phyloP scores from a whole-genome alignment of 2,797 vertebrate species.

The Sebastolobus alascanus region DNA sequence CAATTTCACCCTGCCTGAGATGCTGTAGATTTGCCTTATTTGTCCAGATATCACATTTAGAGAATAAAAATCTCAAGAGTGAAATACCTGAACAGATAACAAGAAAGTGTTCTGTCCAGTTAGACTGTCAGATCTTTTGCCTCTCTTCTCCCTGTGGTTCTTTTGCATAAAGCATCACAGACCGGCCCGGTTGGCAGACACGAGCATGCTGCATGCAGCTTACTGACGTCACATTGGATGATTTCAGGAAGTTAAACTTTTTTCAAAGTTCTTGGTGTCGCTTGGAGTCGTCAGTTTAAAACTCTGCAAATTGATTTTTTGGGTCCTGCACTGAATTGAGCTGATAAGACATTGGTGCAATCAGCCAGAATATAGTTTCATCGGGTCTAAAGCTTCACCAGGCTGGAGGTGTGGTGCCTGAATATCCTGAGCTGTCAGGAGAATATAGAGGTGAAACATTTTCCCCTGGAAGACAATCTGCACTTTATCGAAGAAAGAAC shows the following conservation, averaged over 20 bases:
- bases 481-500: constrained; percentile 29
- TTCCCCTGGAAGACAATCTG: constrained; percentile 6
- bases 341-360: constrained; percentile 26
- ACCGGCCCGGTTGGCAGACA: constrained; percentile 28
- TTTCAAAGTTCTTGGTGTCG: constrained; percentile 5
- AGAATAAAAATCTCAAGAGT: background rate
- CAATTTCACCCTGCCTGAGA: background rate
- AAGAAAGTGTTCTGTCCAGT: background rate
- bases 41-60: constrained; percentile 5
- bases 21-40: background rate
- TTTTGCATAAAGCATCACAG: constrained; percentile 47
- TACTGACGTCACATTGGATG: constrained; percentile 24
- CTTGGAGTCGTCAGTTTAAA: constrained; percentile 1
- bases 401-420: background rate
- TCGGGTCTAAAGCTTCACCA: constrained; percentile 2
- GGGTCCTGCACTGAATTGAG: constrained; percentile 9
- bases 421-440: constrained; percentile 24
- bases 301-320: constrained; percentile 17
- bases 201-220: background rate
- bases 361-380: constrained; percentile 20
- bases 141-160: constrained; percentile 23
- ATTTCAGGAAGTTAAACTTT: constrained; percentile 29
- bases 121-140: constrained; percentile 24
- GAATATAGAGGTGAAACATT: constrained; percentile 18
- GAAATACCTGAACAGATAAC: background rate